These are phyloP conservation scores for Hirundo rustica DNA, from an alignment of 2,797 vertebrate genomes.

Conservation along the genomic window DNA sequence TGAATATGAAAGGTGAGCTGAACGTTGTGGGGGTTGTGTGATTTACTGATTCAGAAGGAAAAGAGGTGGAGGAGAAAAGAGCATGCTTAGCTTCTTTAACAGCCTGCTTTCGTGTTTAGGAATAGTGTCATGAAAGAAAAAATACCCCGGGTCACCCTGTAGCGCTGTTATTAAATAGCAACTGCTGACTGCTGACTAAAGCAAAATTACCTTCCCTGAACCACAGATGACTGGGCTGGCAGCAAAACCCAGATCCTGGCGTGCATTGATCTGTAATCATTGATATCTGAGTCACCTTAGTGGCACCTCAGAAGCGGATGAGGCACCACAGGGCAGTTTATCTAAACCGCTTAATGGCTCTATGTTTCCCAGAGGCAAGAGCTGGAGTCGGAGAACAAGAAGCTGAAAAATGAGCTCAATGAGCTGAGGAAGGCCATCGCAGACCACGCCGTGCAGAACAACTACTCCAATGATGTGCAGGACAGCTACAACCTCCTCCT, in stretches of 20 bases:
- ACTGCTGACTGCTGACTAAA: not conserved
- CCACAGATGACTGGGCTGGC: not conserved
- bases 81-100: not conserved
- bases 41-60: not conserved
- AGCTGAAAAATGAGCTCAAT: constrained; percentile 93
- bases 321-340: not conserved
- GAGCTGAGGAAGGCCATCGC: constrained; percentile 84
- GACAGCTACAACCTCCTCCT: constrained; percentile 86
- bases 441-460: constrained; percentile 71
- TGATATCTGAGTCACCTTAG: fast-evolving
- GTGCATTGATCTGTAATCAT: not conserved
- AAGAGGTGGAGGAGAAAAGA: not conserved
- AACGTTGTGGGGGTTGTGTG: not conserved
- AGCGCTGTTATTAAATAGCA: not conserved
- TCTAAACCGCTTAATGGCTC: not conserved
- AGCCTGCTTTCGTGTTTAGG: not conserved
- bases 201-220: not conserved
- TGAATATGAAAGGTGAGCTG: not conserved
- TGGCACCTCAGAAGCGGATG: not conserved
- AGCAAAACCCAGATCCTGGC: not conserved
- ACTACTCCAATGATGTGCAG: constrained; percentile 72
- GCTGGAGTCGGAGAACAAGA: constrained; percentile 94
- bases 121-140: not conserved
- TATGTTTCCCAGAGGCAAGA: constrained; percentile 86
- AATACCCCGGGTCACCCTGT: not conserved